phyloP scores from a whole-genome alignment of 2,113 vertebrate species.

The Cyrtonyx montezumae region DNA sequence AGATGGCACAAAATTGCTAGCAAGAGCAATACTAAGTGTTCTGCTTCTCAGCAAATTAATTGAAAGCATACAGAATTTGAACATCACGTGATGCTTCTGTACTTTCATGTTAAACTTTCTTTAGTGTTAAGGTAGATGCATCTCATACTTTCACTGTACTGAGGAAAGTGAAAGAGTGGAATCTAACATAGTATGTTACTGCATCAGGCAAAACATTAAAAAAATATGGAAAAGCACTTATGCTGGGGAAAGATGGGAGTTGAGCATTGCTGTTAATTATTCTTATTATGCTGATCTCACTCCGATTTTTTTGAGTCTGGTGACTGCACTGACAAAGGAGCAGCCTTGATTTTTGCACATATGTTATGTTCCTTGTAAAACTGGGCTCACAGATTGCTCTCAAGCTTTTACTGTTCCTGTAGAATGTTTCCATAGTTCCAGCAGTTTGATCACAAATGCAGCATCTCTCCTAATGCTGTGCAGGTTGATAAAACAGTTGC shows the following conservation, averaged over 20 bases:
- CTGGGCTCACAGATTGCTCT: constrained; percentile 9
- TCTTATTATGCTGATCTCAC: not conserved
- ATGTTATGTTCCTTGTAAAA: not conserved
- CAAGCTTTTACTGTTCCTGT: constrained; percentile 44
- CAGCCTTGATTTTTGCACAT: not conserved
- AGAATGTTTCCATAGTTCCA: constrained; percentile 53
- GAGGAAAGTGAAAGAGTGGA: not conserved
- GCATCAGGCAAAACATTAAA: not conserved
- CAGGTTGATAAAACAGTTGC: constrained; percentile 93
- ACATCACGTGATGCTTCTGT: not conserved
- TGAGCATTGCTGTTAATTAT: not conserved
- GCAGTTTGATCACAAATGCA: constrained; percentile 70
- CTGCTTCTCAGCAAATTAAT: not conserved
- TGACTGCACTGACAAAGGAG: not conserved
- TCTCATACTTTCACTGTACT: not conserved
- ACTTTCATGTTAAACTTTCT: not conserved
- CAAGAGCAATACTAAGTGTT: not conserved
- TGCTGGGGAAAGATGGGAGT: not conserved
- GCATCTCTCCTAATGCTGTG: constrained; percentile 75
- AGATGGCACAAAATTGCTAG: not conserved
- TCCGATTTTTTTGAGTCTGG: constrained; percentile 31
- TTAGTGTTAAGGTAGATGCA: not conserved
- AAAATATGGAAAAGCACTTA: not conserved
- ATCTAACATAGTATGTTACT: not conserved
- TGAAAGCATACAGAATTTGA: not conserved